These are phyloP conservation scores for Drosophila busckii DNA, from an alignment of 1,140 invertebrate genomes.

Conservation along the genomic window DNA sequence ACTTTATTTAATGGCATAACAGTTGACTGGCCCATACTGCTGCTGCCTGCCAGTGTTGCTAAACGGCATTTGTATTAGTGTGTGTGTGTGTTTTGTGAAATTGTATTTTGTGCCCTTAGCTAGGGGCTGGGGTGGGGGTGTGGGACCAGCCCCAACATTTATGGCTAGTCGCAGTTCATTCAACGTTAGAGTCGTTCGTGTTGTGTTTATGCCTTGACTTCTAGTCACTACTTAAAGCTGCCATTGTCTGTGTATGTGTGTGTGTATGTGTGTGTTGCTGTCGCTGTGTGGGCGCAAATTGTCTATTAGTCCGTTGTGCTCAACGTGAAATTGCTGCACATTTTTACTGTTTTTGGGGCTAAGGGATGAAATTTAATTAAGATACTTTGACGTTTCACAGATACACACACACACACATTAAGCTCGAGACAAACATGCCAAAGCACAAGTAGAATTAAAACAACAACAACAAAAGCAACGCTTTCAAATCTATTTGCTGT, in stretches of 20 bases:
- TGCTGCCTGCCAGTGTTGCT: constrained; percentile 41
- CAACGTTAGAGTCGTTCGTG: constrained; percentile 36
- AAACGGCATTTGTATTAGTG: constrained; percentile 25
- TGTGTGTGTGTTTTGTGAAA: constrained; percentile 26
- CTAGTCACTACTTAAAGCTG: constrained; percentile 8
- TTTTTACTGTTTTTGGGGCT: constrained; percentile 68
- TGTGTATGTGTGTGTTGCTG: constrained; percentile 9
- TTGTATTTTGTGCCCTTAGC: constrained; percentile 37
- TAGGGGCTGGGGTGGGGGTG: constrained; percentile 1
- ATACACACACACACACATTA: constrained; percentile 48
- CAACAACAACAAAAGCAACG: constrained; percentile 20
- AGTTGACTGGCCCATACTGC: constrained; percentile 60
- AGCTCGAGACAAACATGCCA: constrained; percentile 32
- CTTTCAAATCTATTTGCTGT: constrained; percentile 45
- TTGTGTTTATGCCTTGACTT: constrained; percentile 37
- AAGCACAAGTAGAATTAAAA: constrained; percentile 28
- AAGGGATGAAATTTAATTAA: constrained; percentile 78
- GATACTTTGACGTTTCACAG: constrained; percentile 72
- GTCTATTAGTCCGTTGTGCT: constrained; percentile 68
- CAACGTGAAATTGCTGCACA: constrained; percentile 71
- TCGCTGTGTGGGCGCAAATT: constrained; percentile 62
- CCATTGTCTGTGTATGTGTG: constrained; percentile 4
- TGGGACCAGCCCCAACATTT: constrained; percentile 10
- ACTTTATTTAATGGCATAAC: constrained; percentile 78
- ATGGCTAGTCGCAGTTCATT: constrained; percentile 37